Conservation (phyloP, 1,140 invertebrate genomes). For the Matsumurasca onukii region DNA sequence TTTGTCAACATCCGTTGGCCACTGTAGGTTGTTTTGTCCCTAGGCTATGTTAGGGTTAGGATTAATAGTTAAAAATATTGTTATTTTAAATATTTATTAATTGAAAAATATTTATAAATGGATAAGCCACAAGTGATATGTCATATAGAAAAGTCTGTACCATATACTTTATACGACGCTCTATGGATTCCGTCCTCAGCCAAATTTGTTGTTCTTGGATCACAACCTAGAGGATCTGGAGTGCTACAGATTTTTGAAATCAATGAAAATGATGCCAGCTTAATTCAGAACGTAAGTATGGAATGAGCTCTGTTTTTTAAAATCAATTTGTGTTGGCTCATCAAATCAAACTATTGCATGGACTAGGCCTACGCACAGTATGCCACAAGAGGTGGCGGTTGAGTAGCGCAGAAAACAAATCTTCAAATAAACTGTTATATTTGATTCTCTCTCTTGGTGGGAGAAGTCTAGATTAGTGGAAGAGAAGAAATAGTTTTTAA, state of each 20-base stretch:
- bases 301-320: too few relatives aligned
- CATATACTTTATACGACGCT: slow-evolving; percentile 88
- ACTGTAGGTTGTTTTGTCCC: too few relatives aligned
- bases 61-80: too few relatives aligned
- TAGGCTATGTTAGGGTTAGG: too few relatives aligned
- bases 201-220: slow-evolving; percentile 89
- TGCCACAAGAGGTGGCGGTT: background rate
- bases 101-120: slow-evolving; percentile 25
- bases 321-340: too few relatives aligned
- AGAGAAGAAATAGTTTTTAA: too few relatives aligned
- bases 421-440: background rate
- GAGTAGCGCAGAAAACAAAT: too few relatives aligned
- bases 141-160: slow-evolving; percentile 79
- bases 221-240: slow-evolving; percentile 77
- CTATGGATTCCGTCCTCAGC: slow-evolving; percentile 94
- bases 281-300: slow-evolving; percentile 63
- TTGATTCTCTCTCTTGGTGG: too few relatives aligned
- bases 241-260: slow-evolving; percentile 88
- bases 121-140: slow-evolving; percentile 86
- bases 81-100: too few relatives aligned
- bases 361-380: background rate
- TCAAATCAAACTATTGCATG: background rate
- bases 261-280: slow-evolving; percentile 66
- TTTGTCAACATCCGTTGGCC: too few relatives aligned
- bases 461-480: too few relatives aligned